phyloP scores from a whole-genome alignment of 2,888 invertebrate species.

The Rhagium mordax region DNA sequence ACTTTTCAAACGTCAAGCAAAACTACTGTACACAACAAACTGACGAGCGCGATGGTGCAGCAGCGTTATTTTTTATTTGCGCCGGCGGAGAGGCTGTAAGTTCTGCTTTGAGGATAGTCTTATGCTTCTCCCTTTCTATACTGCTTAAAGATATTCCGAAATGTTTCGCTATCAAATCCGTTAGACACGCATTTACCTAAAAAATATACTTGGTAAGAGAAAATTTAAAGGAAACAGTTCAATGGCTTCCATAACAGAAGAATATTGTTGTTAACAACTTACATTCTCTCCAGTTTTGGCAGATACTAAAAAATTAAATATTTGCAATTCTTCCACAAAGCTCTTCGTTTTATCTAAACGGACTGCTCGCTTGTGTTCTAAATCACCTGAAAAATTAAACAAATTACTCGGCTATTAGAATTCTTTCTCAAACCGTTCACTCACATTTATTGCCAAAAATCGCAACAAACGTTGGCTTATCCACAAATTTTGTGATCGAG shows the following conservation, averaged over 20 bases:
- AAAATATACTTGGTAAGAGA: constrained; percentile 49
- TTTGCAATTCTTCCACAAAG: constrained; percentile 77
- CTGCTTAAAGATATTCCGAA: constrained; percentile 77
- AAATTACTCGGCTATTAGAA: neutral
- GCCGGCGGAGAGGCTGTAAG: constrained; percentile 65
- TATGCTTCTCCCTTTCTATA: constrained; percentile 79
- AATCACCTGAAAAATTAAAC: constrained; percentile 70
- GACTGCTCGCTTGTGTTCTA: constrained; percentile 82
- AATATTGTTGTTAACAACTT: constrained; percentile 58
- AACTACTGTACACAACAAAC: constrained; percentile 48
- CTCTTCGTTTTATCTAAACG: constrained; percentile 77
- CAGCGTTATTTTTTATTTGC: constrained; percentile 29
- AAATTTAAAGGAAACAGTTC: neutral
- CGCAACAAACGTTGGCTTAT: constrained; percentile 64
- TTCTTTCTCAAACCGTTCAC: constrained; percentile 33
- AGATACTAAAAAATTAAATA: constrained; percentile 77
- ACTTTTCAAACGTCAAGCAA: neutral
- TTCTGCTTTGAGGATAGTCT: constrained; percentile 78
- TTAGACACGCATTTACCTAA: constrained; percentile 78
- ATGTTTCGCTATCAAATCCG: constrained; percentile 80
- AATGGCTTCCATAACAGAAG: too few species aligned
- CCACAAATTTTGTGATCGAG: constrained; percentile 69
- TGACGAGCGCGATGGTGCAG: constrained; percentile 41
- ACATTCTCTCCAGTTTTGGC: constrained; percentile 84
- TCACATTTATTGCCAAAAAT: constrained; percentile 80